These are phyloP conservation scores for Pithys albifrons DNA, from an alignment of 2,113 vertebrate species.

Conservation along the genomic window DNA sequence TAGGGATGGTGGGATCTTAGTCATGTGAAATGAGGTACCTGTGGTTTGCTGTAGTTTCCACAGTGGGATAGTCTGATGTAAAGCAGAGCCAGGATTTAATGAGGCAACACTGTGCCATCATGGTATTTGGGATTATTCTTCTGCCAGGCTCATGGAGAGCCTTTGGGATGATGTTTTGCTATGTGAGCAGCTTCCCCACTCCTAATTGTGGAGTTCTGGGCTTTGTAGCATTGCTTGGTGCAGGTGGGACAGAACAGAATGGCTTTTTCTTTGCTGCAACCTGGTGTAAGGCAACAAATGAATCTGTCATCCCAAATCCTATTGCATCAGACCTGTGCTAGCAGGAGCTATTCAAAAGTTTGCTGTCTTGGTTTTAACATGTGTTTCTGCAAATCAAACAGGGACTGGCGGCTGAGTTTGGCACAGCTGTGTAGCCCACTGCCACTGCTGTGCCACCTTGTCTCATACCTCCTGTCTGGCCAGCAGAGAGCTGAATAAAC, in stretches of 20 bases:
- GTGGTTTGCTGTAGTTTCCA: background rate
- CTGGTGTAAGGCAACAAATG: background rate
- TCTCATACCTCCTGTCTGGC: background rate
- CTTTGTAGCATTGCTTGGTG: accelerated
- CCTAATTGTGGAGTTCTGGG: background rate
- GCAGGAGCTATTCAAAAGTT: background rate
- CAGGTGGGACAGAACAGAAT: background rate
- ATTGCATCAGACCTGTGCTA: accelerated
- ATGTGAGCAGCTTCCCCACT: background rate
- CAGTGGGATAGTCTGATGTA: background rate
- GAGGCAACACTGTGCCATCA: background rate
- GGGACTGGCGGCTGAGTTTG: background rate
- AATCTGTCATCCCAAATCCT: background rate
- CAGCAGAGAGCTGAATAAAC: background rate
- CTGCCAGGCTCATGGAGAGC: background rate
- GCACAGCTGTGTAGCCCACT: background rate
- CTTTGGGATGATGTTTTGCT: background rate
- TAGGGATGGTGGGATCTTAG: slow-evolving; percentile 19
- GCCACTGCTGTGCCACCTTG: background rate
- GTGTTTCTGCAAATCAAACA: background rate
- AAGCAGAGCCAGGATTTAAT: background rate
- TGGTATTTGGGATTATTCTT: background rate
- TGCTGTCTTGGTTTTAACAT: background rate
- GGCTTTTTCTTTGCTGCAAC: background rate
- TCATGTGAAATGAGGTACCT: slow-evolving; percentile 12